Percentiles rank a stretch among this genome's conserved stretches.
phyloP scores from a whole-genome alignment of 2,113 vertebrate species.

The Phalacrocorax carbo region DNA sequence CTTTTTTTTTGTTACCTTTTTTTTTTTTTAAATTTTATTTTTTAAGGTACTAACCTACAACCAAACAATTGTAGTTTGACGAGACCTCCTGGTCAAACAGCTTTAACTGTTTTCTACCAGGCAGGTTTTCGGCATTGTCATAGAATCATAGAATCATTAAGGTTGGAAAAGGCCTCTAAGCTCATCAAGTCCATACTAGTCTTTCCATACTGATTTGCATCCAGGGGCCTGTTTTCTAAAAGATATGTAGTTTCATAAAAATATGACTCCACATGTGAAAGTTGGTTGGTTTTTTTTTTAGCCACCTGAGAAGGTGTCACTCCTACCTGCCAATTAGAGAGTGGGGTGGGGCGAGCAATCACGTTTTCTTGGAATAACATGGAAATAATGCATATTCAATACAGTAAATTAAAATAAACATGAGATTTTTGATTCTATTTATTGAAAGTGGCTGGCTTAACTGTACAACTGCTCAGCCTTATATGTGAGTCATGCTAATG shows the following conservation, averaged over 20 bases:
- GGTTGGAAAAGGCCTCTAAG: too few relatives aligned
- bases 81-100: background rate
- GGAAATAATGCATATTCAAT: conserved; percentile 42
- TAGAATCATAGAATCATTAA: too few relatives aligned
- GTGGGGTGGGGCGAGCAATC: background rate
- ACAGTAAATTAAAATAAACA: conserved; percentile 46
- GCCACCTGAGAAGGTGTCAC: background rate
- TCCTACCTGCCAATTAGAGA: background rate
- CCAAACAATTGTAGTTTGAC: background rate
- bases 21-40: background rate
- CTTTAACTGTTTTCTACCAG: background rate
- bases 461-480: conserved; percentile 37
- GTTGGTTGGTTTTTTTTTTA: background rate
- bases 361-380: conserved; percentile 15
- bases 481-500: conserved; percentile 46
- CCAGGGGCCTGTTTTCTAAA: background rate
- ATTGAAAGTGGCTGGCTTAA: conserved; percentile 42
- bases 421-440: conserved; percentile 35
- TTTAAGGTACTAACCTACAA: background rate
- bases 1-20: background rate
- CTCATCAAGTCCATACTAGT: too few relatives aligned
- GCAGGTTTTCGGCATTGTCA: background rate
- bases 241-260: background rate
- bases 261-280: background rate
- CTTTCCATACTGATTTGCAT: background rate